Conservation (phyloP, 2,888 invertebrate genomes). For the Amphimallon solstitiale region DNA sequence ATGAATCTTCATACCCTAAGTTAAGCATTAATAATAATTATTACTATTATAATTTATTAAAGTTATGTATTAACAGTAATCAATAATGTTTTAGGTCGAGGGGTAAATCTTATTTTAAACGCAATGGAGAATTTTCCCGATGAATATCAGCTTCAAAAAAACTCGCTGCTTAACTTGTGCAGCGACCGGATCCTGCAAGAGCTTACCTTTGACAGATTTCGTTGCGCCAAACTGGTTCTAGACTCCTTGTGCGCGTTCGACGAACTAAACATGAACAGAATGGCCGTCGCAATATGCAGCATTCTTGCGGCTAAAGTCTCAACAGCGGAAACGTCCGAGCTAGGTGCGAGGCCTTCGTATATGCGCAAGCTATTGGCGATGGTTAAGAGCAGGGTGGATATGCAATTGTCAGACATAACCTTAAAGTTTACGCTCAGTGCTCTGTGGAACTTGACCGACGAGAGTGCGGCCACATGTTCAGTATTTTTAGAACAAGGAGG, state of each 20-base stretch:
- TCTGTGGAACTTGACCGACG: conserved; percentile 83
- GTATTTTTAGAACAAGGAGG: conserved; percentile 76
- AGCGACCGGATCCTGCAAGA: conserved; percentile 81
- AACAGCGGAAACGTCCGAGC: conserved; percentile 73
- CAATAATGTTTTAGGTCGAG: conserved; percentile 58
- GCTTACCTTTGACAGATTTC: conserved; percentile 60
- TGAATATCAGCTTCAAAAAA: conserved; percentile 77
- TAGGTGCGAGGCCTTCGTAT: conserved; percentile 73
- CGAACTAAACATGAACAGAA: conserved; percentile 76
- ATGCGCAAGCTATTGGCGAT: conserved; percentile 75
- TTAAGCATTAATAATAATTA: no score
- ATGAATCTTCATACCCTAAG: no score
- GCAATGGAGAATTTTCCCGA: conserved; percentile 76
- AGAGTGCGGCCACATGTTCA: conserved; percentile 75
- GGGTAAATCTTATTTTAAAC: conserved; percentile 71
- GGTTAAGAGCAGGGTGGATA: conserved; percentile 64
- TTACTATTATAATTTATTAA: no score
- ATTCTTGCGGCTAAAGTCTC: conserved; percentile 70
- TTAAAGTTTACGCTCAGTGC: conserved; percentile 81
- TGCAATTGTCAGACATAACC: conserved; percentile 69
- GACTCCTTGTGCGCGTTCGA: conserved; percentile 76
- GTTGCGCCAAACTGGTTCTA: conserved; percentile 77
- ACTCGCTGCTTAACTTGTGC: conserved; percentile 77
- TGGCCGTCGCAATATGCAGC: conserved; percentile 84
- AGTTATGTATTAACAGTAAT: no score